Conservation (phyloP, 2,113 vertebrate species). For the Vidua chalybeata region DNA sequence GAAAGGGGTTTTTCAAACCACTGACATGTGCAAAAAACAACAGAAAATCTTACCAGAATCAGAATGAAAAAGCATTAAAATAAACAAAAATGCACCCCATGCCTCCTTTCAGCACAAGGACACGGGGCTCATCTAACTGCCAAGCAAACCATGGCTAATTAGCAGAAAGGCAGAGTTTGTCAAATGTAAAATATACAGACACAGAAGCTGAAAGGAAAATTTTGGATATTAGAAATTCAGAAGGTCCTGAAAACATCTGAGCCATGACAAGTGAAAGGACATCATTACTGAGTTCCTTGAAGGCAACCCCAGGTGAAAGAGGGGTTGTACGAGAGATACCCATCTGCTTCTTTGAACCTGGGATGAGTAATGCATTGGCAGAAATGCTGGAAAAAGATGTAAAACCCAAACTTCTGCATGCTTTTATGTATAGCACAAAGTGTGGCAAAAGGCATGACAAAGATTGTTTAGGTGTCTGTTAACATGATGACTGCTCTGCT, state of each 20-base stretch:
- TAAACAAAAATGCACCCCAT: neutral
- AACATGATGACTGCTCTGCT: neutral
- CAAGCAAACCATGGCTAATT: neutral
- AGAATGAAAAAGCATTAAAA: neutral
- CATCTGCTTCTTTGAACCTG: neutral
- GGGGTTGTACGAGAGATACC: neutral
- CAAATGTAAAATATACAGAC: neutral
- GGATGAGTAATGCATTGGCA: neutral
- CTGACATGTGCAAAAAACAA: neutral
- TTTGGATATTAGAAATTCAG: neutral
- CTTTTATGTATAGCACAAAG: neutral
- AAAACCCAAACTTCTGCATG: neutral
- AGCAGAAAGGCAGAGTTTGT: neutral
- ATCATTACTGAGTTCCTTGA: neutral
- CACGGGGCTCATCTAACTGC: neutral
- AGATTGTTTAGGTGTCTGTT: neutral
- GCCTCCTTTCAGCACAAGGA: neutral
- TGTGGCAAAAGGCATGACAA: neutral
- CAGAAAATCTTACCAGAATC: neutral
- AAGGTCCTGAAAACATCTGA: neutral
- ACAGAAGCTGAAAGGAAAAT: neutral
- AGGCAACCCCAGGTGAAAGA: neutral
- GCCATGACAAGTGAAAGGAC: neutral
- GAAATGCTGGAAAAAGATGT: neutral
- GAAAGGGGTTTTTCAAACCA: neutral